Evolutionary conservation across 2,797 vertebrate genomes (phyloP).

Genomic region (Anguilla anguilla): DNA sequence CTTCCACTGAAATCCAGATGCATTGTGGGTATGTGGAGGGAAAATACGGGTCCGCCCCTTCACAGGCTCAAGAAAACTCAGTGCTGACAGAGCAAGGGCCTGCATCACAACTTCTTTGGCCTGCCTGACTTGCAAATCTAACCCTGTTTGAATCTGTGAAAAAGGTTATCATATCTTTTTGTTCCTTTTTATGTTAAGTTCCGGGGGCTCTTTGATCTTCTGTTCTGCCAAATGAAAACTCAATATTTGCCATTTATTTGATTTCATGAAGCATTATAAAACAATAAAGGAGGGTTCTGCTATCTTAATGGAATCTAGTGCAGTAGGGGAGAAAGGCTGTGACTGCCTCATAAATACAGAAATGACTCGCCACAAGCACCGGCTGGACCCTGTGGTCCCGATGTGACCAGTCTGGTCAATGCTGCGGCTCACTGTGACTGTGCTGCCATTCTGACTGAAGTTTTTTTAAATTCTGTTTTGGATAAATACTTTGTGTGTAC

Average conservation of each 20-base stretch:
- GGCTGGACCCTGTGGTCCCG: not conserved
- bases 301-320: slow-evolving; percentile 43
- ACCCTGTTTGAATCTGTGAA: not conserved
- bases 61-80: not conserved
- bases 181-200: slow-evolving; percentile 29
- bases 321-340: slow-evolving; percentile 8
- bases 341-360: slow-evolving; percentile 21
- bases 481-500: too few species aligned
- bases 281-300: slow-evolving; percentile 35
- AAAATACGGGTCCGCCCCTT: not conserved
- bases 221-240: slow-evolving; percentile 16
- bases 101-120: too few species aligned
- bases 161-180: slow-evolving; percentile 15
- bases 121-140: slow-evolving; percentile 8
- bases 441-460: not conserved
- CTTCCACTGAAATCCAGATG: not conserved
- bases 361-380: not conserved
- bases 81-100: not conserved
- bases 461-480: not conserved
- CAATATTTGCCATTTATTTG: slow-evolving; percentile 33
- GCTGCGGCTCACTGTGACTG: not conserved
- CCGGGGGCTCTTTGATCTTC: slow-evolving; percentile 30
- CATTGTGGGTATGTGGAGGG: not conserved
- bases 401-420: not conserved
- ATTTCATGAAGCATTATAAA: slow-evolving; percentile 31